Conservation (phyloP, 2,888 invertebrate genomes). For the Melolontha melolontha region DNA sequence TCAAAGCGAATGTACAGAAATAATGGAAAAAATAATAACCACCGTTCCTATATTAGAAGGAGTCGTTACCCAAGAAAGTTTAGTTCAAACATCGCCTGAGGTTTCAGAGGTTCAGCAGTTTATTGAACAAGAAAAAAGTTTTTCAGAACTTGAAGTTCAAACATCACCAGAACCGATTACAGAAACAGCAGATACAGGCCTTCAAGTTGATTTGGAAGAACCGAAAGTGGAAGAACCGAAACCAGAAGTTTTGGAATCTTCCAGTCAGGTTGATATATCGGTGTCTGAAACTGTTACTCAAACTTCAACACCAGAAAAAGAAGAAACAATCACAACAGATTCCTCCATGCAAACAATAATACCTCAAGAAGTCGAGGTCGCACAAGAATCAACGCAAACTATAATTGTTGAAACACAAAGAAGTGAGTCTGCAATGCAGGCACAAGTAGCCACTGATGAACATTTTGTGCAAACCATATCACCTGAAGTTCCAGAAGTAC, state of each 20-base stretch:
- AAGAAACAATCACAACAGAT: conserved; percentile 60
- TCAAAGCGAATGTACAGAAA: conserved; percentile 69
- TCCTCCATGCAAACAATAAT: conserved; percentile 64
- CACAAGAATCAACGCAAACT: conserved; percentile 61
- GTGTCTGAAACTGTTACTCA: conserved; percentile 49
- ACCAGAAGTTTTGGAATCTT: conserved; percentile 50
- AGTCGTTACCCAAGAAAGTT: conserved; percentile 70
- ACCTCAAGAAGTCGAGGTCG: conserved; percentile 57
- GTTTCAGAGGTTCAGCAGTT: conserved; percentile 63
- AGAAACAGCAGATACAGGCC: conserved; percentile 51
- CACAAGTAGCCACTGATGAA: conserved; percentile 57
- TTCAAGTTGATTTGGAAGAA: conserved; percentile 39
- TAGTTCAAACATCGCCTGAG: conserved; percentile 73
- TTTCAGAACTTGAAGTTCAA: conserved; percentile 64
- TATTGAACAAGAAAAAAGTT: conserved; percentile 62
- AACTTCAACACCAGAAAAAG: conserved; percentile 54
- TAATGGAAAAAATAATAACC: conserved; percentile 64
- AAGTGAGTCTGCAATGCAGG: conserved; percentile 63
- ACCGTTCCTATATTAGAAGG: conserved; percentile 73
- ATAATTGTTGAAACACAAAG: conserved; percentile 54
- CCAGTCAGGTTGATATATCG: conserved; percentile 48
- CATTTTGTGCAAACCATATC: conserved; percentile 64
- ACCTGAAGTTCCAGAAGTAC: conserved; percentile 55
- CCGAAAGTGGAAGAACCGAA: conserved; percentile 51
- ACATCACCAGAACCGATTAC: conserved; percentile 61